A percentile compares a stretch with the other conserved stretches of the same genome.
Conservation (phyloP, 2,888 invertebrate species). For the Xanthostigma xanthostigma region DNA sequence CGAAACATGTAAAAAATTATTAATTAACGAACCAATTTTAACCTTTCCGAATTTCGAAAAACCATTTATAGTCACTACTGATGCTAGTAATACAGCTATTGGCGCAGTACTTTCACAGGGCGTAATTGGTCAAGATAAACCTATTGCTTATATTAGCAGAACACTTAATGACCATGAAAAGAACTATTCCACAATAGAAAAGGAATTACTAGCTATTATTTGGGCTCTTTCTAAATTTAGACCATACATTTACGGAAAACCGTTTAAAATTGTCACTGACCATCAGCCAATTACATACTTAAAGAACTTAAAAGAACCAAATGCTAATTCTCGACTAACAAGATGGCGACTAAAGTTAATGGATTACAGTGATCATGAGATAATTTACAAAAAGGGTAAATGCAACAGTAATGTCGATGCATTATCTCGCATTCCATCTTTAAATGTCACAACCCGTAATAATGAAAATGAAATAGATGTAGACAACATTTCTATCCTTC, state of each 20-base stretch:
- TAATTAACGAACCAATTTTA: slow-evolving; percentile 8
- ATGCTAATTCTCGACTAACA: slow-evolving; percentile 17
- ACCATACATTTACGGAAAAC: slow-evolving; percentile 17
- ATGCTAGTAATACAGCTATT: slow-evolving; percentile 13
- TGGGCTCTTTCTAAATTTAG: slow-evolving; percentile 17
- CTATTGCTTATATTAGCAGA: slow-evolving; percentile 14
- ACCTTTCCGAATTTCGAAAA: slow-evolving; percentile 13
- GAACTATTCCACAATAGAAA: slow-evolving; percentile 16
- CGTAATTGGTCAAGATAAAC: slow-evolving; percentile 8
- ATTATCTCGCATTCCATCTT: slow-evolving; percentile 16
- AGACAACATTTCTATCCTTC: too few relatives aligned
- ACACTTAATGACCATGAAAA: slow-evolving; percentile 13
- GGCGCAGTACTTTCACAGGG: slow-evolving; percentile 14
- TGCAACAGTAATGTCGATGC: slow-evolving; percentile 17
- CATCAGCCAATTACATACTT: slow-evolving; percentile 24
- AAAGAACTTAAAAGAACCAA: slow-evolving; percentile 23
- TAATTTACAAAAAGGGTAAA: slow-evolving; percentile 18
- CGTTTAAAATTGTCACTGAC: slow-evolving; percentile 25
- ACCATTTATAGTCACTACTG: slow-evolving; percentile 13
- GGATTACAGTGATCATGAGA: slow-evolving; percentile 18
- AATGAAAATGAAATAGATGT: too few relatives aligned
- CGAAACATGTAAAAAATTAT: slow-evolving; percentile 8
- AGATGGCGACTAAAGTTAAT: slow-evolving; percentile 22
- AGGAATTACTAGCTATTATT: slow-evolving; percentile 17
- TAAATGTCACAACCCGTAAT: too few relatives aligned